Evolutionary conservation across 2,888 invertebrate genomes (phyloP), one percentile per base, ranked within the genome.

Genomic region (Sturmia bella): DNA sequence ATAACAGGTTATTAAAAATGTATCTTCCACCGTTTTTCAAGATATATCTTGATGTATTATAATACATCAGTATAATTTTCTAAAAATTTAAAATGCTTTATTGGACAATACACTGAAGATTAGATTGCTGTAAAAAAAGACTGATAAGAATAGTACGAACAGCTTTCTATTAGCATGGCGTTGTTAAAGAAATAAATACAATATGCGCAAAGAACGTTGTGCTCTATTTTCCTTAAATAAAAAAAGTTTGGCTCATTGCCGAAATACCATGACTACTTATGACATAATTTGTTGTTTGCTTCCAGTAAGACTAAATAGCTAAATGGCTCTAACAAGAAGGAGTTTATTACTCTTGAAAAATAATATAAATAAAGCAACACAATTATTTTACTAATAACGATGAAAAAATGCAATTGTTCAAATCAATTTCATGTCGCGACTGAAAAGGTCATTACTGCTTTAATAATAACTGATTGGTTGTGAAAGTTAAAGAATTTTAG

Each of bases 191-290:
- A 13, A 56, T 7, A 12, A n/a, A 19, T 17, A 70, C 15, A 48
- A 63, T n/a, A 21, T 17, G 27, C 17, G 24, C 5, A 39, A 9
- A 57, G 19, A 15, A 66, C n/a, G 19, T 41, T 41, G 12, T 50
- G 17, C 32, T 24, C 39, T 41, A 57, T 11, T 66, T 45, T 66
- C 32, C 41, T n/a, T 48, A 43, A 43, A 45, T 37, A 3, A 56
- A 15, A 27, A 48, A 45, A 45, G 54, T 19, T 76, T 81, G 80
- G 80, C 80, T 68, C n/a, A 21, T 50, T 81, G 80, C 80, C 80
- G 66, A 76, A 56, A 9, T 27, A 24, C 59, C 39, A 69, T 48
- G 50, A 57, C 64, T 59, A 50, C 15, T 56, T 19, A 17, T n/a
- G n/a, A n/a, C n/a, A n/a, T 69, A 61, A 54, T 56, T 75, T 72